A percentile compares a stretch with the other conserved stretches of the same genome.
Conservation (phyloP, 1,140 invertebrate genomes). For the Bombus sylvicola region DNA sequence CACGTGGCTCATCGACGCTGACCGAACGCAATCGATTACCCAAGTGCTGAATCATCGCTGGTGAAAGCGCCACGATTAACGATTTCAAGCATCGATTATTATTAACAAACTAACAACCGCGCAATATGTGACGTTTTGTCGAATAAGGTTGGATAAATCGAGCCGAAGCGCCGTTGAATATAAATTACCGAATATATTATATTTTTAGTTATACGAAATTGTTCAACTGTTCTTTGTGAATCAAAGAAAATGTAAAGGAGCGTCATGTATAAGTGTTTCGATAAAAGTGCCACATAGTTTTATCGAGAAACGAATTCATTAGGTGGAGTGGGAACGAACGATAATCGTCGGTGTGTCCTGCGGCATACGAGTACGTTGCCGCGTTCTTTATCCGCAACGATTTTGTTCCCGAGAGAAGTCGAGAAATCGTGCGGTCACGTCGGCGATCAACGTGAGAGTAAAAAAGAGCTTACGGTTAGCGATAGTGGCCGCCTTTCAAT, state of each 20-base stretch:
- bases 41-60: conserved; percentile 12
- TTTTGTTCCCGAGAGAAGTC: background rate
- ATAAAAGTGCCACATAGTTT: background rate
- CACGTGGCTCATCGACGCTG: background rate
- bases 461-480: conserved; percentile 39
- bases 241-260: background rate
- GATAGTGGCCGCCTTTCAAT: conserved; percentile 30
- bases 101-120: background rate
- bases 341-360: background rate
- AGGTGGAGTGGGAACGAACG: background rate
- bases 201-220: background rate
- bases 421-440: conserved; percentile 24
- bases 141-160: background rate
- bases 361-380: background rate
- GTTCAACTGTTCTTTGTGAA: background rate
- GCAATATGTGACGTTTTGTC: background rate
- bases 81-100: background rate
- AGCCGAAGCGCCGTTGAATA: background rate
- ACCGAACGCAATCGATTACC: background rate
- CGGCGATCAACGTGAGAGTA: background rate
- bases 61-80: conserved; percentile 7
- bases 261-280: background rate
- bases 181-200: too few relatives aligned
- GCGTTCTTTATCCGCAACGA: background rate
- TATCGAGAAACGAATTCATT: conserved; percentile 13